Conservation (phyloP, 1,140 invertebrate species). For the Archivesica marissinica region DNA sequence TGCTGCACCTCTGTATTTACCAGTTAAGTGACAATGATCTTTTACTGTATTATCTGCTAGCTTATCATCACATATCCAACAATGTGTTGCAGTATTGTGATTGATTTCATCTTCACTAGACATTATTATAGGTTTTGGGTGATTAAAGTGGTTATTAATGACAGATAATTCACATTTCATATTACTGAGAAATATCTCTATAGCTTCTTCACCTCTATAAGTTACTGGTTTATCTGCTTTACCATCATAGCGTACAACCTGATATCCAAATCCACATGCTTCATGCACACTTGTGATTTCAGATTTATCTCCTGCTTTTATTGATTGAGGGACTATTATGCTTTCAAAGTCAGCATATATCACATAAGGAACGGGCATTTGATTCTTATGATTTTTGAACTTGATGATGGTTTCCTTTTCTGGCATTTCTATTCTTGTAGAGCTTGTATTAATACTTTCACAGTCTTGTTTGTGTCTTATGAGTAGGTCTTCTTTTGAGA, state of each 20-base stretch:
- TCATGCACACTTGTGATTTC: conserved; percentile 29
- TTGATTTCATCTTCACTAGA: conserved; percentile 2
- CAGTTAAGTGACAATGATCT: conserved; percentile 57
- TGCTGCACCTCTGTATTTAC: conserved; percentile 60
- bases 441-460: conserved; percentile 9
- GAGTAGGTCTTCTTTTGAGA: conserved; percentile 15
- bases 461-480: conserved; percentile 30
- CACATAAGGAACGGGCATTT: not conserved
- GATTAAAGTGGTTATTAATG: conserved; percentile 24
- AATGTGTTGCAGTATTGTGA: conserved; percentile 36
- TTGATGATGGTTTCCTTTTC: not conserved
- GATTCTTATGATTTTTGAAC: not conserved
- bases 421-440: conserved; percentile 3
- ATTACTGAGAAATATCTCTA: not conserved
- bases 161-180: conserved; percentile 29
- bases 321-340: not conserved
- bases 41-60: conserved; percentile 5
- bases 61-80: conserved; percentile 50
- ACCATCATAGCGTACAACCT: not conserved
- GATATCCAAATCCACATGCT: conserved; percentile 39
- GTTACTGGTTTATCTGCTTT: not conserved
- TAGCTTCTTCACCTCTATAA: conserved; percentile 37
- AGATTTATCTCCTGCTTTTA: not conserved
- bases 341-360: not conserved
- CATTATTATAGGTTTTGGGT: conserved; percentile 32